A percentile compares a stretch with the other conserved stretches of the same genome.
Evolutionary conservation across 1,140 invertebrate species (phyloP).

Genomic region (Danaus melanippus): DNA sequence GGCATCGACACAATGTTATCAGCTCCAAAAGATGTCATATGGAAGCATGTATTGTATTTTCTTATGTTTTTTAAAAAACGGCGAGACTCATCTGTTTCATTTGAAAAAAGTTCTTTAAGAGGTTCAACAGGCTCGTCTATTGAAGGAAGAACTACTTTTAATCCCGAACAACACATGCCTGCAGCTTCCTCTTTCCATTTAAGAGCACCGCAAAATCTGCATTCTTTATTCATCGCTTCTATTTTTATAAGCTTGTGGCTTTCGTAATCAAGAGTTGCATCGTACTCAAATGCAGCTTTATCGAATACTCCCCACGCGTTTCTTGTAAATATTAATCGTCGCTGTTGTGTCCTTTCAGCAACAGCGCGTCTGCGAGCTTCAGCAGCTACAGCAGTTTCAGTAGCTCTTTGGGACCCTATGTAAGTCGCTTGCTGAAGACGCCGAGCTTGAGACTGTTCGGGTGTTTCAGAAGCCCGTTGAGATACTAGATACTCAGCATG

Average conservation of each 20-base stretch:
- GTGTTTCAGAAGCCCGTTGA: slow-evolving; percentile 24
- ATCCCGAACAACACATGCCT: slow-evolving; percentile 27
- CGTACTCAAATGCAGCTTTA: slow-evolving; percentile 27
- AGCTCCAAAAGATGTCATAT: slow-evolving; percentile 29
- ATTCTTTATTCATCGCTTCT: slow-evolving; percentile 16
- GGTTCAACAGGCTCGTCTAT: slow-evolving; percentile 26
- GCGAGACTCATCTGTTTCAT: slow-evolving; percentile 31
- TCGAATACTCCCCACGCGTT: slow-evolving; percentile 26
- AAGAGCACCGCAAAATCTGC: slow-evolving; percentile 31
- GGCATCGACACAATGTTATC: slow-evolving; percentile 27
- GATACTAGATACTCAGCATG: slow-evolving; percentile 22
- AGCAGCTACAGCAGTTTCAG: slow-evolving; percentile 23
- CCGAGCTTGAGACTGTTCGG: slow-evolving; percentile 9
- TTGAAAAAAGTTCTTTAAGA: slow-evolving; percentile 29
- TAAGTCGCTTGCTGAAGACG: too few species aligned
- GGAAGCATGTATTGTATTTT: slow-evolving; percentile 30
- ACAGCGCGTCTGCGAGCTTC: slow-evolving; percentile 27
- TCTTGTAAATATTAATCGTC: slow-evolving; percentile 30
- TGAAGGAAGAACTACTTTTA: slow-evolving; percentile 26
- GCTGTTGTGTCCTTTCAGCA: slow-evolving; percentile 28
- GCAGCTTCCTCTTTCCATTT: slow-evolving; percentile 33
- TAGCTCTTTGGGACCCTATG: slow-evolving; percentile 16
- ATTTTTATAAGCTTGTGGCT: slow-evolving; percentile 30
- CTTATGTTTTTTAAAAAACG: slow-evolving; percentile 29
- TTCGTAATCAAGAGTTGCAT: slow-evolving; percentile 25